A percentile compares a stretch with the other conserved stretches of the same genome.
Conservation (phyloP, 1,140 invertebrate species). For the Aphelenchoides avenae region DNA sequence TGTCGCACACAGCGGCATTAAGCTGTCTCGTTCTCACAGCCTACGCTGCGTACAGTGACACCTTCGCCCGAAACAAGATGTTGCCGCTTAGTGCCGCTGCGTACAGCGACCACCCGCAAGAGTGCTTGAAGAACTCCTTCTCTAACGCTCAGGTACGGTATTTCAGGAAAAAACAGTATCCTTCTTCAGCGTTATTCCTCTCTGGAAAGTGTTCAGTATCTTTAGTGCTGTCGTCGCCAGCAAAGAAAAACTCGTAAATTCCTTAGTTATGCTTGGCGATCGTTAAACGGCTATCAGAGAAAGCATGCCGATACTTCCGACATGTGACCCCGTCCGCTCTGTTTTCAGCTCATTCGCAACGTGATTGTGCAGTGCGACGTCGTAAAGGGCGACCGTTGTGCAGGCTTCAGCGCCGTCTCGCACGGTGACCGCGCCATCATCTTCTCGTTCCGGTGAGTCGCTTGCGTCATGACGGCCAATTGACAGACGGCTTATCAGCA, state of each 20-base stretch:
- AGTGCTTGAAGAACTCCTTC: conserved; percentile 30
- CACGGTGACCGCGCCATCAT: conserved; percentile 35
- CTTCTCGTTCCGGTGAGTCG: conserved; percentile 37
- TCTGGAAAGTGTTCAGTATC: background rate
- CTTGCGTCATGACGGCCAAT: no score
- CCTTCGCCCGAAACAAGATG: conserved; percentile 36
- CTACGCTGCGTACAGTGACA: conserved; percentile 29
- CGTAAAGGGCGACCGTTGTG: conserved; percentile 32
- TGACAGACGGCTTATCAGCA: no score
- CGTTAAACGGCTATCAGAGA: background rate
- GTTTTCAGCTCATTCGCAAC: conserved; percentile 31
- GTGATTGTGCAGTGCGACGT: conserved; percentile 34
- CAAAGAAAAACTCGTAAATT: background rate
- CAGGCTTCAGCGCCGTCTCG: conserved; percentile 41
- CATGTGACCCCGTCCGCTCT: background rate
- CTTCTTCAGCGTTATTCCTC: background rate
- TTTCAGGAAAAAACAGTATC: no score
- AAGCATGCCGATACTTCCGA: background rate
- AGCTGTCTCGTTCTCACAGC: no score
- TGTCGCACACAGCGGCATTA: no score
- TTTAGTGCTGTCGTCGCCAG: background rate
- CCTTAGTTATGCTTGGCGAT: background rate
- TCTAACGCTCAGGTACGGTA: conserved; percentile 36
- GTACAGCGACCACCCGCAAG: conserved; percentile 31
- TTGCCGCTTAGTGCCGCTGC: conserved; percentile 41